Evolutionary conservation across 2,797 vertebrate genomes (phyloP), one percentile per base, ranked within the genome.

Genomic region (Australoheros facetus): DNA sequence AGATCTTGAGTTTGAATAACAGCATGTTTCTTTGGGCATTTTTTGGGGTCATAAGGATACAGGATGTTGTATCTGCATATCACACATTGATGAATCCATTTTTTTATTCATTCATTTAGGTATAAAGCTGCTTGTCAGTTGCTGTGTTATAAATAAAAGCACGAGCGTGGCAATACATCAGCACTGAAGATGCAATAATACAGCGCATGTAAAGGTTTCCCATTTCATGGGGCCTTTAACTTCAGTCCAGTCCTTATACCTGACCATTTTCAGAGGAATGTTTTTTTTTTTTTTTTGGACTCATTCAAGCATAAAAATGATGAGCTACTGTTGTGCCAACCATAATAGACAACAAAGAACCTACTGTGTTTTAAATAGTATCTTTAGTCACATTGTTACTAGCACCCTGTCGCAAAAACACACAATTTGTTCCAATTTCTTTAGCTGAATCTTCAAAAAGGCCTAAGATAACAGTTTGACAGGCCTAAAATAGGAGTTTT

Each of bases 11-110:
- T 83, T 17, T 17, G 12, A 59, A 55, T 32, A 58, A 19, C 13
- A 30, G 11, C 14, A 34, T 1, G 6, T 81, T 77, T 42, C 5
- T 70, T 26, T n/a, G 8, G 17, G 45, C 10, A 48, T 28, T 26
- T 55, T 54, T 19, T 28, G 48, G 26, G 17, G 17, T n/a, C 11
- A 7, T 51, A 69, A 30, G 12, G 26, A 48, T 30, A 66, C 53
- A 75, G 21, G 77, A 71, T 11, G 60, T 73, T 82, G 56, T 74
- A 21, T 34, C 21, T 69, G 62, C 23, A 30, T 69, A 51, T 23
- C 2, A 0, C 62, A 51, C 10, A 69, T 28, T 0, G 26, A 30
- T 69, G 42, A 30, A 70, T 32, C 10, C 54, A 69, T 58, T 5
- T 79, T 54, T 54, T 78, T 12, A 73, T 73, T 71, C 0, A 53